Evolutionary conservation across 2,888 invertebrate genomes (phyloP).

Genomic region (Girardia tigrina): DNA sequence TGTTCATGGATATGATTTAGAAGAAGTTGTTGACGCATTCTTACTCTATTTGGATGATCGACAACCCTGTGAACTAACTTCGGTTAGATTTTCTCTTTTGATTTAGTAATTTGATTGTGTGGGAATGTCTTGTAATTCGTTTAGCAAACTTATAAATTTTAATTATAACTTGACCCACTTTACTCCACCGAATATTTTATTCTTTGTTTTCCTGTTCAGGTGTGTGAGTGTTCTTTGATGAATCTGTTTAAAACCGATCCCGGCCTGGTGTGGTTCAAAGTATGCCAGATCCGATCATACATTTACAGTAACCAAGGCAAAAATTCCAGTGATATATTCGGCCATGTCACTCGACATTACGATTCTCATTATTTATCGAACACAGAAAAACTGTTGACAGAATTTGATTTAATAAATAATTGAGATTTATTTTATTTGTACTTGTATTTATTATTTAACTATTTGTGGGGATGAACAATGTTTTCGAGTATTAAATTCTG

Average conservation of each 20-base stretch:
- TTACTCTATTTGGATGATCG: background rate
- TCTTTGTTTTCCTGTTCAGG: background rate
- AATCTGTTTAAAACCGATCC: background rate
- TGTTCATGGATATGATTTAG: background rate
- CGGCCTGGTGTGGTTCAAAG: background rate
- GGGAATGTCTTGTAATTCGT: too few relatives aligned
- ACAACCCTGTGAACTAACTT: too few relatives aligned
- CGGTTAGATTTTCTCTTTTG: too few relatives aligned
- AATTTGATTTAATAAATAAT: background rate
- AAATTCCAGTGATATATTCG: background rate
- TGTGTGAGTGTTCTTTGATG: background rate
- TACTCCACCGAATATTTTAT: too few relatives aligned
- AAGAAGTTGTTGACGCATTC: background rate
- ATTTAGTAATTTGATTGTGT: too few relatives aligned
- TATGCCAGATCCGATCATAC: background rate
- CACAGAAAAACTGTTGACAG: background rate
- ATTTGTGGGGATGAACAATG: too few relatives aligned
- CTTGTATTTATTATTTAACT: too few relatives aligned
- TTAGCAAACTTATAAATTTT: too few relatives aligned
- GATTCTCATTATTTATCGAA: background rate
- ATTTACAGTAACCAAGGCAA: background rate
- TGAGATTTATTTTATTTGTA: too few relatives aligned
- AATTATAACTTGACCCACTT: too few relatives aligned
- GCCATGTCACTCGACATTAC: background rate
- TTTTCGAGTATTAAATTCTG: too few relatives aligned